Base-by-base conservation (phyloP, 1,140 invertebrate genomes). In the Drosophila pseudoobscura region DNA sequence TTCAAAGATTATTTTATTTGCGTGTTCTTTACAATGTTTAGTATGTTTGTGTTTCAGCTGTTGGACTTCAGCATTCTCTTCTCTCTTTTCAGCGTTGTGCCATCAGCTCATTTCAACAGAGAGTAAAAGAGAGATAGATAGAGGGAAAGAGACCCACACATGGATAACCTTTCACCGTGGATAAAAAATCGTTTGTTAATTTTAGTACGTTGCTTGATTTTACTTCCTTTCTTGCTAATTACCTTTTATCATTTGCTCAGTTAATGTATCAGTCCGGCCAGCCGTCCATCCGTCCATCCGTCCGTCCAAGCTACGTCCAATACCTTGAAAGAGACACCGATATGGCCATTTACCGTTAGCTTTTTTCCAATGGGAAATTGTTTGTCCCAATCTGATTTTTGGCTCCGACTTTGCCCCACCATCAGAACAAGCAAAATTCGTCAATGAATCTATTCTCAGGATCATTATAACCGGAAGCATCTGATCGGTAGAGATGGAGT, bases 151-250 rank as follows among this genome's bases (percentile, higher is more conserved):
- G 35, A 39, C 35, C 3, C 66, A n/a, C 17, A 44, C 56, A 29
- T 73, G 73, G 29, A 46, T 68, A 68, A 84, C 80, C 76, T 84
- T 84, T 84, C 80, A 84, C 79, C 64, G 66, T 47, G 31, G 56
- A 35, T 55, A 44, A 44, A 60, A 62, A 63, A 75, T 69, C 69
- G 56, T 24, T 44, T 59, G 45, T 69, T 50, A 24, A 43, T 60
- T 44, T 59, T 54, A 41, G 35, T 47, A 24, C 51, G 15, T 61
- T 74, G 64, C 46, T 63, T 62, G 73, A 77, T 68, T 82, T 51
- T 52, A 85, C 59, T 84, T 69, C 26, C 63, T 84, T 85, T 79
- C 80, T 65, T 61, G 72, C 69, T 85, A 84, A 84, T 84, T 84
- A 80, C 72, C 58, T 77, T 74, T 76, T 77, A 85, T 79, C 76